Base-by-base conservation (phyloP, 2,797 vertebrate genomes). In the Muscicapa striata region DNA sequence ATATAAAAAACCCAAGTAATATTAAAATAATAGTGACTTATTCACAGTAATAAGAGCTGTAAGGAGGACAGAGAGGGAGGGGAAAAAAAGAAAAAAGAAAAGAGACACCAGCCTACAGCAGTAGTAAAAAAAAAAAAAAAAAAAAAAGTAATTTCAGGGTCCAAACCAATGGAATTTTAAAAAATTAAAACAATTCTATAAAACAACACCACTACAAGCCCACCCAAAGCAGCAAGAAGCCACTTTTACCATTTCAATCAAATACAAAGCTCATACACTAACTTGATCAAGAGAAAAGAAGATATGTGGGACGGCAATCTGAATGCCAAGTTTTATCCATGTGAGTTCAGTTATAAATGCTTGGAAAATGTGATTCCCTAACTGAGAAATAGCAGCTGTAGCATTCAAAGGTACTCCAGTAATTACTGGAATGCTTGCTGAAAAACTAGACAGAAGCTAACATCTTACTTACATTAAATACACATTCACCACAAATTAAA, bases 381-480 rank as follows among this genome's bases (percentile, higher is more conserved):
- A 78, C 82, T 93, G 72, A 72, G 89, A 96, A 97, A 97, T 49
- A 87, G 90, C 93, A 95, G 93, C 93, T 95, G 87, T 61, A 93
- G 84, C 79, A 95, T 73, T 79, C 74, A 80, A 92, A 96, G 75
- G 62, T 93, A 90, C 82, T 87, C 66, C 93, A 93, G 93, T 96
- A 97, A 97, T 78, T 93, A 93, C 79, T 94, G 93, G 72, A 96
- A 89, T 91, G 82, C 81, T 89, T 51, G 54, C 81, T 91, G 77
- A 94, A 96, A 93, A 95, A 84, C 78, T 78, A 97, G 88, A 97
- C 93, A 96, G 86, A 95, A 94, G 95, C 75, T 90, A 96, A 88
- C 80, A 90, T 94, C 95, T 96, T 95, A 93, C 89, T 97, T 92
- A 97, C 81, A 93, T 96, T 94, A 93, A 96, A 94, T 89, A 95